Evolutionary conservation across 2,797 vertebrate species (phyloP), one percentile per base, ranked within the genome.

Genomic region (Calcarius lapponicus): DNA sequence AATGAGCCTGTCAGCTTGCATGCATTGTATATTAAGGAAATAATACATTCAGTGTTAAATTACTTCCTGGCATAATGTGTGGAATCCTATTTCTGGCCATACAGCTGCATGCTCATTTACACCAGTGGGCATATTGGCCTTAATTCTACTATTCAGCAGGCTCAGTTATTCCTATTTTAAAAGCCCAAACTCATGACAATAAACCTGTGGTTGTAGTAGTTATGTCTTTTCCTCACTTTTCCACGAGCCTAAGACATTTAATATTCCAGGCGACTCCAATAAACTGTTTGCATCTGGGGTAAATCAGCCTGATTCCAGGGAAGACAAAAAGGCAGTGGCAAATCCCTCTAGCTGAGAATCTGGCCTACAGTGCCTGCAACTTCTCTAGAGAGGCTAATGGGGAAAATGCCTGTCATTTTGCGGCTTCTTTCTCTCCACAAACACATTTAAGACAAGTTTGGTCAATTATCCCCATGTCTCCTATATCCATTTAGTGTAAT

Each of bases 391-490:
- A 96, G 89, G 81, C 86, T 97, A 96, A 98, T 97, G 93, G 96
- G 90, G 64, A 86, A 96, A 97, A 93, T 96, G 91, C 94, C 93
- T 93, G 93, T 96, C 94, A 95, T 96, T 96, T 94, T 97, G 97
- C 3, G 82, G 96, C 96, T 98, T 97, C 94, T 95, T 97, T 92
- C 91, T 97, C 95, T 96, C 96, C 69, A 47, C 95, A 97, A 97
- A 97, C 96, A 97, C 90, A 95, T 92, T 95, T 96, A 95, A 94
- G 97, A 86, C 85, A 96, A 95, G 95, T 92, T 95, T 97, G 95
- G 96, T 98, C 96, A 93, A 98, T 98, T 98, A 96, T 95, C 97
- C 97, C 95, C 95, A 93, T 90, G 96, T 96, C 97, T 97, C 97
- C 95, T 95, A 95, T 96, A 95, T 92, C 97, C 97, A 97, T 97